Evolutionary conservation across 2,888 invertebrate genomes (phyloP).

Genomic region (Hermodice carunculata): DNA sequence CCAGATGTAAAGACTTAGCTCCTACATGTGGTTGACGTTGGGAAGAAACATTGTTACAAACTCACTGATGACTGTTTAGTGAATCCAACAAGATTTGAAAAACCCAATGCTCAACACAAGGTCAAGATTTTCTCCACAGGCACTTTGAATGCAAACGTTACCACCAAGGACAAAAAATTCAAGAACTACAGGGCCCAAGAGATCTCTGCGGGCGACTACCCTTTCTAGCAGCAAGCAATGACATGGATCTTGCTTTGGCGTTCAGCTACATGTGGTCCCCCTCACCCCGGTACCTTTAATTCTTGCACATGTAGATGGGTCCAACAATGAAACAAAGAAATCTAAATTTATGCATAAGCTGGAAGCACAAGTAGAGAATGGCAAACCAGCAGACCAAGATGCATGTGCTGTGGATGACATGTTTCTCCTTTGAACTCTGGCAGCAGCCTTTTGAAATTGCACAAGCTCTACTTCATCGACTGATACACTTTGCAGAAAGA

Average conservation of each 20-base stretch:
- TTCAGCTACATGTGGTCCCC: background rate
- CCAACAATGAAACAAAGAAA: background rate
- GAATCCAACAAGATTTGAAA: background rate
- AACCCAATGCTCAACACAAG: too few relatives aligned
- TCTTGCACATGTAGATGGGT: background rate
- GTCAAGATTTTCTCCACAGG: background rate
- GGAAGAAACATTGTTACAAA: background rate
- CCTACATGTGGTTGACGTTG: background rate
- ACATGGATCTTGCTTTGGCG: background rate
- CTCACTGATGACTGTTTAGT: background rate
- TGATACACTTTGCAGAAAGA: too few relatives aligned
- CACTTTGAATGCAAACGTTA: background rate
- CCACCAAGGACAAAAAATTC: background rate
- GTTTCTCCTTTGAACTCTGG: too few relatives aligned
- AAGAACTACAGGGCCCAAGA: background rate
- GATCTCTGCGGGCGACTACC: conserved; percentile 1
- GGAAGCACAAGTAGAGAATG: background rate
- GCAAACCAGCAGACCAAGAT: too few relatives aligned
- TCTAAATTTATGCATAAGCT: conserved; percentile 1
- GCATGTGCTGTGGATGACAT: too few relatives aligned
- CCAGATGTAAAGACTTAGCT: background rate
- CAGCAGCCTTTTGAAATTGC: too few relatives aligned
- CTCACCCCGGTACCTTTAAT: background rate
- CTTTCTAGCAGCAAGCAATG: background rate
- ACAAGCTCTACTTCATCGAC: too few relatives aligned